Evolutionary conservation across 2,888 invertebrate genomes (phyloP), one percentile per base, ranked within the genome.

Genomic region (Protonemura montana): DNA sequence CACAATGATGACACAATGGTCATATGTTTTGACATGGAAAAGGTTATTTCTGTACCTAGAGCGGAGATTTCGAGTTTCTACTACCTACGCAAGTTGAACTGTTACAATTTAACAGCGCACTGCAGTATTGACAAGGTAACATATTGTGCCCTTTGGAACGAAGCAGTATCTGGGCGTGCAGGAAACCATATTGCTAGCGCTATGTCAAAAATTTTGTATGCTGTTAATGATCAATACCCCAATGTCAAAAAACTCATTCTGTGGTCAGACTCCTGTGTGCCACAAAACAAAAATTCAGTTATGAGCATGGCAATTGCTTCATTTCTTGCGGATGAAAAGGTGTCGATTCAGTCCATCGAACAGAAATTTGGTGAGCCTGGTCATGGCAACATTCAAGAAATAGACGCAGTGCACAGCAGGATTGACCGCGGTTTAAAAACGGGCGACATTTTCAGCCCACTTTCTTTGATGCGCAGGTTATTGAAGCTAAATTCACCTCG

Each of bases 121-220:
- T 82, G 82, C 25, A 25, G 21, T 21, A 1, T 35, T 1, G 35
- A 82, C 21, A 26, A 26, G 2, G 26, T 21, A 29, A 41, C 82
- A n/a, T 82, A 82, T 26, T 35, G 26, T 28, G 29, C 82, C 13
- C 16, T 82, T n/a, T 35, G 82, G 82, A 30, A 82, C 41, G 82
- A 82, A 41, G 16, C 21, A 30, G 35, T 26, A 1, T 82, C 82
- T 6, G 82, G 82, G 5, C 2, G 82, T 2, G 82, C 35, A 2
- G 82, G 82, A 16, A 82, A 82, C 26, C 82, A 82, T 35, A 82
- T 82, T 82, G 82, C 82, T 10, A 82, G 82, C 26, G 30, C 82
- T n/a, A 10, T 82, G 35, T 3, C n/a, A 3, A 35, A 82, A 21
- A 82, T 35, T n/a, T 28, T 81, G 1, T 25, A 82, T 2, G n/a